phyloP scores from a whole-genome alignment of 2,797 vertebrate genomes.

The Parambassis ranga region DNA sequence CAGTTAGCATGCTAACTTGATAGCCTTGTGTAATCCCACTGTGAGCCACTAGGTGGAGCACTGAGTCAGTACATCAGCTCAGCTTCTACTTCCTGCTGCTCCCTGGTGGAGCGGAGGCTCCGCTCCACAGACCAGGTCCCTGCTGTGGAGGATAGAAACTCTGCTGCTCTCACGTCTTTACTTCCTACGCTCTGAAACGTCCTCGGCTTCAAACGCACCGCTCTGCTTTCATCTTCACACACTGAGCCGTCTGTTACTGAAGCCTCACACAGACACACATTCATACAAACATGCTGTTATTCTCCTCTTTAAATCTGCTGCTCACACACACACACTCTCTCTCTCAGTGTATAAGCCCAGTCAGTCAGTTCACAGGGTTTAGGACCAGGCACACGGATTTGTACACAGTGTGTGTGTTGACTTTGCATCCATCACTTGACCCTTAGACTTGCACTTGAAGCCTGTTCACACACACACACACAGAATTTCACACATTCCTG shows the following conservation, averaged over 20 bases:
- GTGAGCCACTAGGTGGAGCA: too few relatives aligned
- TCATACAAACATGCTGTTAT: constrained; percentile 1
- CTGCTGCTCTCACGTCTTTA: constrained; percentile 5
- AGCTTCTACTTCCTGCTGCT: too few relatives aligned
- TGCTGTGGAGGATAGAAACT: too few relatives aligned
- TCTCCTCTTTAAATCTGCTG: neutral
- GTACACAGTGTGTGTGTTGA: constrained; percentile 7
- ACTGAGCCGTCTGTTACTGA: constrained; percentile 2
- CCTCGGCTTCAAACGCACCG: neutral
- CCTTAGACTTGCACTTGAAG: constrained; percentile 21
- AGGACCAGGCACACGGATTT: neutral
- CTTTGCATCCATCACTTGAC: constrained; percentile 29
- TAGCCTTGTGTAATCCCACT: too few relatives aligned
- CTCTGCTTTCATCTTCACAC: neutral
- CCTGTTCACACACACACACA: constrained; percentile 5
- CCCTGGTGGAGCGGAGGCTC: too few relatives aligned
- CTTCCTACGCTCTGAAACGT: neutral
- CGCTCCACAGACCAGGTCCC: too few relatives aligned
- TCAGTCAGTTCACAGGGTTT: constrained; percentile 31
- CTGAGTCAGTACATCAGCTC: too few relatives aligned
- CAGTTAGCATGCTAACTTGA: too few relatives aligned
- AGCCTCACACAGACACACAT: constrained; percentile 10
- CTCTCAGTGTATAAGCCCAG: too few relatives aligned
- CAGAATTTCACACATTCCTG: constrained; percentile 43
- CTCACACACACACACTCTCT: constrained; percentile 13